These are phyloP conservation scores for Oppia nitens DNA, from an alignment of 1,140 invertebrate genomes.

Conservation along the genomic window DNA sequence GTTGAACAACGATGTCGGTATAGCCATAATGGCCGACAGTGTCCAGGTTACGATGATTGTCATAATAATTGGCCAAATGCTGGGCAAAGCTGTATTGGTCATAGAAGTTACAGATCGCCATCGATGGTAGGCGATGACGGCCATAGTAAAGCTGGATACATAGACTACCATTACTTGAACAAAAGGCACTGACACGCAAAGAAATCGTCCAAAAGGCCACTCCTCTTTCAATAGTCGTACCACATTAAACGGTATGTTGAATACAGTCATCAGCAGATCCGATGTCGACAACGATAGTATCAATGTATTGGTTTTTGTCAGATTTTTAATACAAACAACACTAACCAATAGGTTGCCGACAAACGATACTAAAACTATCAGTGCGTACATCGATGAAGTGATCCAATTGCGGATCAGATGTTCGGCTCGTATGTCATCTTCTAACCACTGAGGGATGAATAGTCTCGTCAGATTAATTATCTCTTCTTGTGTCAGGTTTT, in stretches of 20 bases:
- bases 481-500: not conserved
- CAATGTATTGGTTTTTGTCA: conserved; percentile 67
- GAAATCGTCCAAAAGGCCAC: conserved; percentile 32
- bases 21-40: not conserved
- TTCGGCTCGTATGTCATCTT: not conserved
- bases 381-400: not conserved
- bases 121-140: conserved; percentile 35
- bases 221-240: conserved; percentile 25
- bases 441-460: no score
- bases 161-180: conserved; percentile 29
- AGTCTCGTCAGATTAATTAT: not conserved
- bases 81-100: not conserved
- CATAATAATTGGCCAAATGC: not conserved
- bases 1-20: not conserved
- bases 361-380: conserved; percentile 3
- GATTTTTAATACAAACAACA: not conserved
- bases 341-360: conserved; percentile 2
- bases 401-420: not conserved
- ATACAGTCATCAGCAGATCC: conserved; percentile 62
- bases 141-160: conserved; percentile 37
- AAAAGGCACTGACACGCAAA: conserved; percentile 34
- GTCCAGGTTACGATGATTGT: not conserved
- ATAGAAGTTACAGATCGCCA: conserved; percentile 31
- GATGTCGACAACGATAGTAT: conserved; percentile 66
- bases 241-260: conserved; percentile 56